phyloP scores from a whole-genome alignment of 1,140 invertebrate species.

The Lucilia cuprina region DNA sequence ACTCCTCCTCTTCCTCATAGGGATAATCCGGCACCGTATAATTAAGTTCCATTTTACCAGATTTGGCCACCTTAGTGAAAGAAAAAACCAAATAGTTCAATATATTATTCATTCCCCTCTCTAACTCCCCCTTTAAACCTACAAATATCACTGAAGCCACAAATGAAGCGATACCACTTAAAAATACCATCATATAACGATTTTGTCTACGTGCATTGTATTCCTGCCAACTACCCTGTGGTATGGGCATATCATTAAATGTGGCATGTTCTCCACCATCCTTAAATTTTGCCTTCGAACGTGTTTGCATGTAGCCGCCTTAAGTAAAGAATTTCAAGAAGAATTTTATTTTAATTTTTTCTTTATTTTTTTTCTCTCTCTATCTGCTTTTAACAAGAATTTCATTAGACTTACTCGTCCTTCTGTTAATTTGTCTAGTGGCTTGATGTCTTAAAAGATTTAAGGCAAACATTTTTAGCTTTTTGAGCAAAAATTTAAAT shows the following conservation, averaged over 20 bases:
- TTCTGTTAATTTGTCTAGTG: not conserved
- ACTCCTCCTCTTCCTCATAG: not conserved
- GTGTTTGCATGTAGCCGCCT: not conserved
- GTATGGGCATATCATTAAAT: constrained; percentile 21
- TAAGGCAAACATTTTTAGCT: not conserved
- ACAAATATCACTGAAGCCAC: not conserved
- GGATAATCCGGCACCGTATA: constrained; percentile 11
- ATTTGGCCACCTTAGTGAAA: not conserved
- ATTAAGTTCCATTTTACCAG: not conserved
- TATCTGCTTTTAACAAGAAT: too few species aligned
- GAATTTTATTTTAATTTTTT: not conserved
- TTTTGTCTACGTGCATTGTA: not conserved
- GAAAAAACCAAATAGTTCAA: not conserved
- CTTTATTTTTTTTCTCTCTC: too few species aligned
- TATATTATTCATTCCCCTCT: too few species aligned
- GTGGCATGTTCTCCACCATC: constrained; percentile 16
- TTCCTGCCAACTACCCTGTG: not conserved
- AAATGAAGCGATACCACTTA: constrained; percentile 7
- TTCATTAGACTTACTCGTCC: not conserved
- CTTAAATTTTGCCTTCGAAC: not conserved
- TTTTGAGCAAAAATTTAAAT: too few species aligned
- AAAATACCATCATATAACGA: not conserved
- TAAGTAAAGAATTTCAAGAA: not conserved
- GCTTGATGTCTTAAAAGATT: not conserved
- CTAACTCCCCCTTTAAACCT: not conserved